Base-by-base conservation (phyloP, 2,888 invertebrate genomes). In the Smittia aterrima region DNA sequence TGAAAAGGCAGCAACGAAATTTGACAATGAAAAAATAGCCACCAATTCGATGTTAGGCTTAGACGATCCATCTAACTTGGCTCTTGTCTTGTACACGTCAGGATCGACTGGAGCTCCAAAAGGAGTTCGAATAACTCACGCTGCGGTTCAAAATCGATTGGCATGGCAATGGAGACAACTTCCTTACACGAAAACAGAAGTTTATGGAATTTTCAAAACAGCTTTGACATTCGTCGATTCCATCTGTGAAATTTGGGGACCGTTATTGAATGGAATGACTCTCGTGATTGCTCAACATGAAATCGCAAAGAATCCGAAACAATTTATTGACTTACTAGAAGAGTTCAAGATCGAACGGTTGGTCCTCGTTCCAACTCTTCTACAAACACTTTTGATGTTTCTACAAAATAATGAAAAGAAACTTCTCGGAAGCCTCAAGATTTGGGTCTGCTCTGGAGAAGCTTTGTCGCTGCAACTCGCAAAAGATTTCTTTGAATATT, bases 191-290 rank as follows among this genome's bases (percentile, higher is more conserved):
- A 79, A 83, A 0, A 85, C 86, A 0, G 92, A 93, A 79, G 85
- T 85, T 9, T 86, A 86, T 1, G 92, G 93, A 78, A 90, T 93
- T 0, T 95, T 95, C 84, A 96, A 96, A 83, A 96, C 96, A 0
- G 92, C 95, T 0, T 83, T 95, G 18, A 95, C 95, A 0, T 96
- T 96, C 80, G 95, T 96, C 1, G 96, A 96, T 81, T 92, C 95
- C 0, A 89, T 94, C 7, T 87, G 91, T 1, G 96, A 96, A 84
- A 89, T 96, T 74, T 95, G 95, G 91, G 92, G 92, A 0, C 92
- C 95, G 0, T 80, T 96, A 58, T 84, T 95, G 16, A 89, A 89
- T 76, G 91, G 90, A 0, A 82, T 87, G 75, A 86, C 91, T 0
- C 80, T 95, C 72, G 80, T 95, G 18, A 88, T 95, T 2, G 86